Evolutionary conservation across 2,888 invertebrate genomes (phyloP), one percentile per base, ranked within the genome.

Genomic region (Phyllotreta cruciferae): DNA sequence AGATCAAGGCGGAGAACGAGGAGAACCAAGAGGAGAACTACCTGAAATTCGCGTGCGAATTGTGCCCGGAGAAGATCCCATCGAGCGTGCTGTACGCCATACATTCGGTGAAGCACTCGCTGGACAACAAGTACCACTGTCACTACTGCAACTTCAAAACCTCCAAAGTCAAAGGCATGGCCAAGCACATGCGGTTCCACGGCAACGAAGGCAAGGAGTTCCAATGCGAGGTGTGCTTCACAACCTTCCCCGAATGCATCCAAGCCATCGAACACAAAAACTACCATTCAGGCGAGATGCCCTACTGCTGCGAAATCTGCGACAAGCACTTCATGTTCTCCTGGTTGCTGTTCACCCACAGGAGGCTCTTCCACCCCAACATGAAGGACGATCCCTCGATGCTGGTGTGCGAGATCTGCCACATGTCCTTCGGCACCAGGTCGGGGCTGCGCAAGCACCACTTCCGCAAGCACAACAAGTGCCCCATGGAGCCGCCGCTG

Each of bases 21-120:
- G 50, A 35, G 53, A 61, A 6, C n/a, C 61, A 11, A n/a, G 62
- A 66, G 78, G 71, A 77, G 78, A 64, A 79, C 78, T 65, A 69
- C 38, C 45, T 73, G 24, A 67, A 70, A 38, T 72, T 71, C 38
- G 61, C 83, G 39, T 86, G 86, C 63, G 84, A 84, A 64, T 65
- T 84, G 44, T 86, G 86, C 52, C 83, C 84, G 1, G 83, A 85
- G 64, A 78, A 83, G 6, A 85, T 85, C 60, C 83, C 83, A 6
- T 68, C 70, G 8, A 74, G 77, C 49, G 60, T 79, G 6, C 75
- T 72, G 7, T 79, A 77, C 57, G 79, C 78, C 0, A 57, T 77
- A 35, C 80, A 80, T 66, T 77, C 78, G 36, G 73, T 75, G 39
- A 60, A 66, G 37, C 80, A 80, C 63, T 75, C 74, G 34, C 60